Evolutionary conservation across 2,113 vertebrate genomes (phyloP).

Genomic region (human (Homo sapiens)): GRCh38 chrX:43984501-43985000

Average conservation of each 20-base stretch:
- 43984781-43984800: conserved; percentile 9
- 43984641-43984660: neutral
- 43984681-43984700: neutral
- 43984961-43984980: neutral
- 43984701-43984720: neutral
- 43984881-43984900: neutral
- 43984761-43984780: conserved; percentile 48
- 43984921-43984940: neutral
- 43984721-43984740: neutral
- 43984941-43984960: conserved; percentile 6
- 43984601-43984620: neutral
- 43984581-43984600: conserved; percentile 5
- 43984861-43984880: conserved; percentile 45
- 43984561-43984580: conserved; percentile 5
- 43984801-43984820: conserved; percentile 3
- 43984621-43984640: neutral
- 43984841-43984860: conserved; percentile 30
- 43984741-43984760: neutral
- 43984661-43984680: neutral
- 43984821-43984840: neutral
- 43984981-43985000: neutral
- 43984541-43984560: neutral
- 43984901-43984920: conserved; percentile 1
- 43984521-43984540: neutral
- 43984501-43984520: neutral